Evolutionary conservation across 2,113 vertebrate species (phyloP).

Genomic region (Silurus asotus): DNA sequence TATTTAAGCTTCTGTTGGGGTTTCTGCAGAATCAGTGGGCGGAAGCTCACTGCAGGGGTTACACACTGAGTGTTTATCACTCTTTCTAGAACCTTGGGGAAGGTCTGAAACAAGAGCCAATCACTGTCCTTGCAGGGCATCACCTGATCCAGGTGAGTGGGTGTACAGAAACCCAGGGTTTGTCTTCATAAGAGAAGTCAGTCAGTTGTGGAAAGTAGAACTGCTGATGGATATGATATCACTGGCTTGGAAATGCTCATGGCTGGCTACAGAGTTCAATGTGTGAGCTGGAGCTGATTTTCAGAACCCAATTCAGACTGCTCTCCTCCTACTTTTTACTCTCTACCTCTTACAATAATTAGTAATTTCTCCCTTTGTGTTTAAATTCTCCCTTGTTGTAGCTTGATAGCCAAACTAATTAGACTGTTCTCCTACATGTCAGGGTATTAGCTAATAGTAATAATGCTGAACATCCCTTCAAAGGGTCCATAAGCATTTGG

Average conservation of each 20-base stretch:
- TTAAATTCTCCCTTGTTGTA: too few species aligned
- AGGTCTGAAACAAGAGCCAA: conserved; percentile 78
- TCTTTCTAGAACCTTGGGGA: conserved; percentile 69
- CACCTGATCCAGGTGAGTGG: conserved; percentile 78
- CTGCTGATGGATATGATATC: conserved; percentile 34
- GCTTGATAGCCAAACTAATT: too few species aligned
- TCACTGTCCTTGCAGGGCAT: conserved; percentile 71
- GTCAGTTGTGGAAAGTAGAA: neutral
- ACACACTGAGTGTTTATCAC: conserved; percentile 62
- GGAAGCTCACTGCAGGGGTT: conserved; percentile 53
- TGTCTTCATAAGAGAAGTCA: conserved; percentile 25
- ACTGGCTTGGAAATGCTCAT: conserved; percentile 77
- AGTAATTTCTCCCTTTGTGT: too few species aligned
- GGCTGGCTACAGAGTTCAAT: conserved; percentile 80
- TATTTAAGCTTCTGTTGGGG: neutral
- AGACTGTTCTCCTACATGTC: too few species aligned
- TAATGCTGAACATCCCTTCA: too few species aligned
- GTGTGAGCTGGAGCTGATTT: conserved; percentile 75
- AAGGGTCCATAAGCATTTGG: too few species aligned
- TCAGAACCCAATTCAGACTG: conserved; percentile 72
- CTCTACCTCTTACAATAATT: too few species aligned
- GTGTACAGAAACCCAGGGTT: conserved; percentile 69
- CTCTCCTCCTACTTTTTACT: too few species aligned
- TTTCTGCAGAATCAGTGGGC: neutral
- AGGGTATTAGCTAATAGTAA: too few species aligned